Evolutionary conservation across 1,140 invertebrate species (phyloP), one percentile per base, ranked within the genome.

Genomic region (Diploscapter pachys): DNA sequence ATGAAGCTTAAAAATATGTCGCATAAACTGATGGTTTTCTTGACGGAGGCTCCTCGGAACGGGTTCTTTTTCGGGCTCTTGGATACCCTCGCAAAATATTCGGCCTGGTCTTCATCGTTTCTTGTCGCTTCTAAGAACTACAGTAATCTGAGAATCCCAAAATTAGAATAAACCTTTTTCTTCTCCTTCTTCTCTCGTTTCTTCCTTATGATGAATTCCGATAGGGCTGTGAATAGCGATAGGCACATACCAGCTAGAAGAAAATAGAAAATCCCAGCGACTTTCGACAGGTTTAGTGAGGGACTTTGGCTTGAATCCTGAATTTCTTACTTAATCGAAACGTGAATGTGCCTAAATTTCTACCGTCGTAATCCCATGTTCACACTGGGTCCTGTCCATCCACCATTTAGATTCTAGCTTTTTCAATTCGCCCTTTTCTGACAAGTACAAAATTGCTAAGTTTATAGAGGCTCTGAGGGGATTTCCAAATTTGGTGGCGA

Each of bases 201-300:
- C 50, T 76, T 76, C 56, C 75, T n/a, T 5, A 76, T 63, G 9
- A 76, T 8, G 56, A 76, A 76, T 62, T 76, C 75, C 3, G 72
- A 53, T 4, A 76, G 70, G 13, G 75, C 75, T 4, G 75, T 76
- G 3, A 54, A 51, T 80, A 99, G 90, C 3, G 95, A 93, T 8
- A 96, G 86, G 3, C 93, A 90, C 54, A 99, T 90, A 69, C 89
- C 96, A 56, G 92, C 93, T 82, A 97, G 93, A n/a, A 99, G 89
- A 83, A 99, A 96, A 89, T 98, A 99, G 88, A 99, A 99, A 84
- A 98, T 94, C 11, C 96, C 96, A 8, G 96, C 95, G 3, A 99
- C 94, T 89, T 98, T 98, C 85, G 93, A 94, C 55, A 99, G 87
- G 54, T 95, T 95, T 79, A 99, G 89, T 73, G 79, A 81, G 13